Evolutionary conservation across 2,797 vertebrate genomes (phyloP), one percentile per base, ranked within the genome.

Genomic region (Trachurus trachurus): DNA sequence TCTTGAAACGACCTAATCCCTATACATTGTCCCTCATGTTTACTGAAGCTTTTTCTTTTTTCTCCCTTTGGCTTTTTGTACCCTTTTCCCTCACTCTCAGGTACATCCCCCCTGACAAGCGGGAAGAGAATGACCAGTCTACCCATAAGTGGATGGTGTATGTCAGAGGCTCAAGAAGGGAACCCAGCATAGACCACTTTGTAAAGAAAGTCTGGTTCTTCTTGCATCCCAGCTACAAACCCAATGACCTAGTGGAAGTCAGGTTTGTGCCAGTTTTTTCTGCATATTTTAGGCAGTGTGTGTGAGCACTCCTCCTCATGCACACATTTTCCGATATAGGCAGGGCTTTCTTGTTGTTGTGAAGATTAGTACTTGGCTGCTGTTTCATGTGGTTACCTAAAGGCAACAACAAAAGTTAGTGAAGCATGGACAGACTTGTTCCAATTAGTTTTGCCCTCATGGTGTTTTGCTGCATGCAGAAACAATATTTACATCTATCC

Each of bases 161-260:
- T 1, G 98, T 99, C 37, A 93, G 98, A 85, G 98, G 98, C 66
- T 99, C 97, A 53, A 95, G 97, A 62, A 96, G 96, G 87, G 98
- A 99, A 87, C 98, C 98, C 65, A 99, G 96, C 88, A 99, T 99
- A 71, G 95, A 99, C 89, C 98, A 99, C 89, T 99, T 99, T 94
- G 98, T 99, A 54, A 99, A 99, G 94, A 99, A 99, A 95, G 98
- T 99, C 80, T 99, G 98, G 98, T 99, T 99, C 93, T 99, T 99
- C 75, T 94, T 99, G 74, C 98, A 99, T 88, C 98, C 98, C 78
- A 99, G 98, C 93, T 99, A 99, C 93, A 99, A 99, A 90, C 98
- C 98, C 59, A 99, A 99, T 59, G 98, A 99, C 90, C 96, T 99
- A 45, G 98, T 99, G 64, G 98, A 99, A 96, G 97, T 99, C 93